Base-by-base conservation (phyloP, 1,140 invertebrate species). In the Ips typographus region DNA sequence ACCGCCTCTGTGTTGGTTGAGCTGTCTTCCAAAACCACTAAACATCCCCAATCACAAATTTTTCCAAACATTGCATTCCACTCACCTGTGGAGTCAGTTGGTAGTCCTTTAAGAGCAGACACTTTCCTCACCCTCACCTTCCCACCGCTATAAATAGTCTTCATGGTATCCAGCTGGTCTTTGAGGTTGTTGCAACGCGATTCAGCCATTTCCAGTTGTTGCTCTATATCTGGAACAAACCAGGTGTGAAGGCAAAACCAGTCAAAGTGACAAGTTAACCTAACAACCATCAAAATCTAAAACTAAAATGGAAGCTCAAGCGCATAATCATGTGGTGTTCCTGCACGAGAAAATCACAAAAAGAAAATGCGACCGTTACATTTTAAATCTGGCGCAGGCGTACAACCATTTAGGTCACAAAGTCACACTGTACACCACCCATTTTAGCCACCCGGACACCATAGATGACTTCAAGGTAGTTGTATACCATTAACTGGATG, bases 121-220 rank as follows among this genome's bases (percentile, higher is more conserved):
- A 59, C 8, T 36, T 42, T 59, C n/a, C 60, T 65, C 8, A 40
- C 38, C 40, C 69, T 69, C 49, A 8, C 22, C 36, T 41, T 37
- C 40, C 0, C 36, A 41, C 22, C 22, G 22, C 69, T 69, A 53
- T 79, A 82, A n/a, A 79, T 53, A 43, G 71, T 75, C 71, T 81
- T 82, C 77, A 82, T 77, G 40, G 77, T 77, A 71, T 82, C 77
- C 44, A 82, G 72, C 71, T 82, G 79, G 36, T 73, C 75, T 60
- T 82, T 80, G 41, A 82, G 69, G 0, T 75, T 77, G 22, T 79
- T 77, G 37, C 79, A 82, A 73, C 77, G 77, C 22, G 71, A 76
- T 67, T 82, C 80, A 0, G 82, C 80, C 43, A 74, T 73, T 68
- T 81, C 73, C 22, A 83, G 68, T 44, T 81, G 76, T 71, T 82